Conservation (phyloP, 2,888 invertebrate species). For the Enchytraeus crypticus region DNA sequence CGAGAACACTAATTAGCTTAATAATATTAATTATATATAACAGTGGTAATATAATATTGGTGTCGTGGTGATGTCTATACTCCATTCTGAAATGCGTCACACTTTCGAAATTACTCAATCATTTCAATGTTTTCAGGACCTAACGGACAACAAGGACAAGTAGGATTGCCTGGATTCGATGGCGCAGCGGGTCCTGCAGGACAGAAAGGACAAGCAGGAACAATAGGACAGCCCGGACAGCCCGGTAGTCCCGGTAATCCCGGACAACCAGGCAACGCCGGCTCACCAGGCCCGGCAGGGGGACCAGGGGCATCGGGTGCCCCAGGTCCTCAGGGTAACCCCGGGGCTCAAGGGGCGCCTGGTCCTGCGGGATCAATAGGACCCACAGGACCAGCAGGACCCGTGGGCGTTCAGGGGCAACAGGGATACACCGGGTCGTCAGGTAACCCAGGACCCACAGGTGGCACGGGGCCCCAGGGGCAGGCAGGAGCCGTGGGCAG, state of each 20-base stretch:
- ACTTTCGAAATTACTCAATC: too few species aligned
- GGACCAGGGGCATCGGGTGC: not conserved
- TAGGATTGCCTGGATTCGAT: too few species aligned
- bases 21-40: too few species aligned
- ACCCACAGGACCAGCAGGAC: conserved; percentile 2
- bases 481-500: conserved; percentile 37
- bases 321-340: not conserved
- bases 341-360: not conserved
- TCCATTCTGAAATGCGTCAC: too few species aligned
- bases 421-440: not conserved
- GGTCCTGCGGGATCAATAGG: conserved; percentile 3
- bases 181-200: too few species aligned
- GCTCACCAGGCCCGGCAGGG: not conserved
- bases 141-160: too few species aligned
- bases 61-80: too few species aligned
- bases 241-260: conserved; percentile 37
- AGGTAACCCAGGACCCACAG: conserved; percentile 10
- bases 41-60: too few species aligned
- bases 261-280: not conserved
- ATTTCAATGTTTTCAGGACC: too few species aligned
- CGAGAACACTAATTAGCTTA: too few species aligned
- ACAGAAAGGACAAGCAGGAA: conserved; percentile 17
- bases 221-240: conserved; percentile 14
- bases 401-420: conserved; percentile 1
- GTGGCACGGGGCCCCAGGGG: conserved; percentile 40